Percentiles rank a stretch among this genome's conserved stretches.
These are phyloP conservation scores for Tetraodon nigroviridis DNA, from an alignment of 2,113 vertebrate species.

Conservation along the genomic window DNA sequence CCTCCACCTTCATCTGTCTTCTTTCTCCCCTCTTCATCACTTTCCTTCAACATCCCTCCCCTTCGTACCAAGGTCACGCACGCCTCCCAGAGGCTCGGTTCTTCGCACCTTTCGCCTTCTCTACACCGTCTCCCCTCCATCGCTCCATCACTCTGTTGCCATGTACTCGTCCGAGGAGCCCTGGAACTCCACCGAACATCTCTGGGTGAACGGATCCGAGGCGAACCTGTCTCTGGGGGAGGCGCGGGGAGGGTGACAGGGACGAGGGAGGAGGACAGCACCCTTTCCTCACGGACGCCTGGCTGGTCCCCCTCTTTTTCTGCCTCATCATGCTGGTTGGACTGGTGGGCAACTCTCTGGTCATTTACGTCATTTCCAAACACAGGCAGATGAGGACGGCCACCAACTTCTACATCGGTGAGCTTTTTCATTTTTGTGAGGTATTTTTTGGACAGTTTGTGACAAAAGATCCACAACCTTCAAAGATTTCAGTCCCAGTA, in stretches of 20 bases:
- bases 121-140: not conserved
- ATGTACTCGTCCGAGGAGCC: conserved; percentile 51
- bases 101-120: not conserved
- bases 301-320: conserved; percentile 82
- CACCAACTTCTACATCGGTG: conserved; percentile 85
- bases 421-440: conserved; percentile 25
- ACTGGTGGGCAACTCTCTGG: conserved; percentile 79
- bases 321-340: conserved; percentile 81
- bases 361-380: conserved; percentile 81
- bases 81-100: conserved; percentile 4
- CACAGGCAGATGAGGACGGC: conserved; percentile 83
- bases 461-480: not conserved
- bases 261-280: conserved; percentile 64
- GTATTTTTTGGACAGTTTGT: not conserved
- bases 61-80: not conserved
- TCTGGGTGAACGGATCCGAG: conserved; percentile 59
- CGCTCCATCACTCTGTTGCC: not conserved
- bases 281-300: conserved; percentile 81
- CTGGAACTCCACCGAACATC: conserved; percentile 67
- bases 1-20: too few species aligned
- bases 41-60: too few species aligned
- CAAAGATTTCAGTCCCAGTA: not conserved
- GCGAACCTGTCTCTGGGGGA: conserved; percentile 59
- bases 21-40: too few species aligned
- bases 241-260: not conserved